Evolutionary conservation across 2,888 invertebrate genomes (phyloP).

Genomic region (Fragum whitleyi): DNA sequence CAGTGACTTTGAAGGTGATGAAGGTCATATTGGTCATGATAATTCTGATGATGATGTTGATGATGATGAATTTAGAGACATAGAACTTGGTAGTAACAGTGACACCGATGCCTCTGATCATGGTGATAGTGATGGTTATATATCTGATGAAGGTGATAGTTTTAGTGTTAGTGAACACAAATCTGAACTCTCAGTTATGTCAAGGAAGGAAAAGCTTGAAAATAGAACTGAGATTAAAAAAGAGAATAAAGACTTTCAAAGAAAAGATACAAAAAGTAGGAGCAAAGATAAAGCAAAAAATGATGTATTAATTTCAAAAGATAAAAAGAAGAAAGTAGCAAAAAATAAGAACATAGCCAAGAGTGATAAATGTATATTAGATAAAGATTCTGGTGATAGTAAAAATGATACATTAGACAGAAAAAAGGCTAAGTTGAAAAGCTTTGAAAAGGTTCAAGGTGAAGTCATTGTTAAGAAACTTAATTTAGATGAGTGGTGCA

Average conservation of each 20-base stretch:
- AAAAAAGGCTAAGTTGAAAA: conserved; percentile 1
- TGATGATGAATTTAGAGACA: conserved; percentile 3
- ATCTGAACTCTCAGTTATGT: background rate
- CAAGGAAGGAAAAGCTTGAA: too few relatives aligned
- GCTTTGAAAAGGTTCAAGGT: conserved; percentile 46
- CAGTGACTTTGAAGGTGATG: background rate
- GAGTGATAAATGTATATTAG: background rate
- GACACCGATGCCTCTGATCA: background rate
- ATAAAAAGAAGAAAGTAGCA: background rate
- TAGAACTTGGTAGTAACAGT: background rate
- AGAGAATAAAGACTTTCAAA: background rate
- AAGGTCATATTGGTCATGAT: background rate
- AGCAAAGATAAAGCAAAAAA: background rate
- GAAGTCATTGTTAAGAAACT: conserved; percentile 74
- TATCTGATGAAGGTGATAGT: background rate
- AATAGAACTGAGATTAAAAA: background rate
- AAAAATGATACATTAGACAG: background rate
- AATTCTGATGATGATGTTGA: conserved; percentile 22
- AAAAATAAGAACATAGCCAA: background rate
- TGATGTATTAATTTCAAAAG: background rate
- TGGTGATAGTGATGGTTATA: conserved; percentile 1
- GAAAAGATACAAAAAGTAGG: background rate
- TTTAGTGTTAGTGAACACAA: background rate
- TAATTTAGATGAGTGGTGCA: conserved; percentile 50
- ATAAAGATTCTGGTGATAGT: background rate